A percentile compares a stretch with the other conserved stretches of the same genome.
Conservation (phyloP, 2,113 vertebrate species). For the Myodes glareolus region DNA sequence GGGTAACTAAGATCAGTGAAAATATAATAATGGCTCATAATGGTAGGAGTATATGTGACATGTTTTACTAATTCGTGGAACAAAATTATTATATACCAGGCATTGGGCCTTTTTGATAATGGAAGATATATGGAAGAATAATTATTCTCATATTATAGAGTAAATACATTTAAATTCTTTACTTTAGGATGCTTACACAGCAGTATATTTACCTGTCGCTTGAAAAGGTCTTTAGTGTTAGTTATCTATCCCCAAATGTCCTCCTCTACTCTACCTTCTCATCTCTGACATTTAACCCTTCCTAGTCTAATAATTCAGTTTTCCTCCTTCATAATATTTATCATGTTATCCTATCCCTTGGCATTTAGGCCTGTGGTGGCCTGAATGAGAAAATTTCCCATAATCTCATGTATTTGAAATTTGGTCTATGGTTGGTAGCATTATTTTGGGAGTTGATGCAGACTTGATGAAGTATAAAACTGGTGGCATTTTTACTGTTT, state of each 20-base stretch:
- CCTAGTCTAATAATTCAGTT: neutral
- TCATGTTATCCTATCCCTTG: neutral
- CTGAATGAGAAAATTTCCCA: neutral
- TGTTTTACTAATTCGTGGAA: neutral
- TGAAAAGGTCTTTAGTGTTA: neutral
- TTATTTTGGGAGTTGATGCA: neutral
- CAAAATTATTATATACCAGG: neutral
- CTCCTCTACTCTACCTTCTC: neutral
- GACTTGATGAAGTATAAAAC: neutral
- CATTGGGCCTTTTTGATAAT: neutral
- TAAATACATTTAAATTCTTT: neutral
- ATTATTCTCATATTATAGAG: neutral
- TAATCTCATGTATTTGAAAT: neutral
- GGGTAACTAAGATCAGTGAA: neutral
- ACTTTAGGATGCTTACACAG: neutral
- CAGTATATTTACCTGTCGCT: neutral
- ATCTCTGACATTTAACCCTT: neutral
- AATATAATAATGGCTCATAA: neutral
- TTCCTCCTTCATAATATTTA: neutral
- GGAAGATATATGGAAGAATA: neutral
- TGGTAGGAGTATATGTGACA: neutral
- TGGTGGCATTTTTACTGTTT: neutral
- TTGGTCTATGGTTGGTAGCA: neutral
- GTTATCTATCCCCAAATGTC: neutral
- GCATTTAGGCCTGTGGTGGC: neutral